These are phyloP conservation scores for Capreolus pygargus DNA, from an alignment of 2,113 vertebrate species.

Conservation along the genomic window DNA sequence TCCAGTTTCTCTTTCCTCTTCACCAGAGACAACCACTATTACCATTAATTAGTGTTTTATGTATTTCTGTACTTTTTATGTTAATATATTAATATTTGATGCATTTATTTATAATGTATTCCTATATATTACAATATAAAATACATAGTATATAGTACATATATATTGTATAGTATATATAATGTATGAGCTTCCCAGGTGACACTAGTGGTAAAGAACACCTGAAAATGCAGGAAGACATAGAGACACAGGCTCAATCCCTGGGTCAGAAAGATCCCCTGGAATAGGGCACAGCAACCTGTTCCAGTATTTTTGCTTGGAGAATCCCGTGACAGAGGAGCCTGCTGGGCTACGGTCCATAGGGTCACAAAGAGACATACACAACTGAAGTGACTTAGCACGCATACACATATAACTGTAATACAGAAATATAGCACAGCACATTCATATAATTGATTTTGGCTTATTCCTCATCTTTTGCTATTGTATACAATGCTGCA, in stretches of 20 bases:
- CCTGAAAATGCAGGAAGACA: not conserved
- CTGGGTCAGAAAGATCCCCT: not conserved
- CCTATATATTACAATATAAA: not conserved
- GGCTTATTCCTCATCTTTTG: not conserved
- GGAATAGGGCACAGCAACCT: not conserved
- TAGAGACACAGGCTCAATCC: not conserved
- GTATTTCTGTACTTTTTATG: not conserved
- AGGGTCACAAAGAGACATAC: not conserved
- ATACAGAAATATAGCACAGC: not conserved
- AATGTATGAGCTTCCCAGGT: not conserved
- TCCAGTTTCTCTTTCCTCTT: not conserved
- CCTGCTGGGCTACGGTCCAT: not conserved
- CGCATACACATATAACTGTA: not conserved
- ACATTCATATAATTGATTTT: not conserved
- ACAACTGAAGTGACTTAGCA: not conserved
- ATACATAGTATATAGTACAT: not conserved
- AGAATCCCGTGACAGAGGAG: not conserved
- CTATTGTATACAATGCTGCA: not conserved
- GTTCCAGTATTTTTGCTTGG: not conserved
- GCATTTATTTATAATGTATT: not conserved
- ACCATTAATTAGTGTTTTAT: conserved; percentile 1
- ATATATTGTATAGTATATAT: not conserved
- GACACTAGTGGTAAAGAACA: not conserved
- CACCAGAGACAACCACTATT: not conserved
- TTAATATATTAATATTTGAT: not conserved